These are phyloP conservation scores for Toxostoma redivivum DNA, from an alignment of 2,113 vertebrate species.

Conservation along the genomic window DNA sequence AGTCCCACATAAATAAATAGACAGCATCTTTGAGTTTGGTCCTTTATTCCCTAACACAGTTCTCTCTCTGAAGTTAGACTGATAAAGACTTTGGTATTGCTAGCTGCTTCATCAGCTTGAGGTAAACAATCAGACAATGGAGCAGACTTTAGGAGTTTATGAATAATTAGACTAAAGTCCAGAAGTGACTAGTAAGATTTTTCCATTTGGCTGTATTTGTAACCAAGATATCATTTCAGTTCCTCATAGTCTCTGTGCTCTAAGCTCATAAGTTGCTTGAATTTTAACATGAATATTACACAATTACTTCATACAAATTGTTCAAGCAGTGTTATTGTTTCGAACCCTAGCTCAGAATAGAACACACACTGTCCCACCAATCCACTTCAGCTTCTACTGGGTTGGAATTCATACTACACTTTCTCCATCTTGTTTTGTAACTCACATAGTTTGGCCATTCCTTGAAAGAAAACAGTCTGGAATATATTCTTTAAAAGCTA, in stretches of 20 bases:
- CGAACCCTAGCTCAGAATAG: not conserved
- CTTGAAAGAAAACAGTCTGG: not conserved
- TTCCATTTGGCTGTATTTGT: not conserved
- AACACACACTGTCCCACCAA: not conserved
- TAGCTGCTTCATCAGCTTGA: not conserved
- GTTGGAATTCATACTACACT: not conserved
- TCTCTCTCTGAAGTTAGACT: not conserved
- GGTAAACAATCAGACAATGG: not conserved
- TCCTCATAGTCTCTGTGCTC: not conserved
- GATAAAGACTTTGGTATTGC: not conserved
- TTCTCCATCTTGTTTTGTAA: not conserved
- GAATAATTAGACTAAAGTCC: not conserved
- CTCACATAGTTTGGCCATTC: not conserved
- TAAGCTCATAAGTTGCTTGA: not conserved
- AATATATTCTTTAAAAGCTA: not conserved
- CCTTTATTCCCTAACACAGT: not conserved
- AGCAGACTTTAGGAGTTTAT: not conserved
- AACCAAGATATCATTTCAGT: not conserved
- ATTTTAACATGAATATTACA: not conserved
- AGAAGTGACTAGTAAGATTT: not conserved
- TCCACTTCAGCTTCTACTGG: not conserved
- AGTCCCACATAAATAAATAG: not conserved
- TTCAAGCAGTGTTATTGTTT: not conserved
- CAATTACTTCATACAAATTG: not conserved
- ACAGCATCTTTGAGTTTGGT: not conserved